Evolutionary conservation across 2,113 vertebrate species (phyloP).

Genomic region (Pteronura brasiliensis): DNA sequence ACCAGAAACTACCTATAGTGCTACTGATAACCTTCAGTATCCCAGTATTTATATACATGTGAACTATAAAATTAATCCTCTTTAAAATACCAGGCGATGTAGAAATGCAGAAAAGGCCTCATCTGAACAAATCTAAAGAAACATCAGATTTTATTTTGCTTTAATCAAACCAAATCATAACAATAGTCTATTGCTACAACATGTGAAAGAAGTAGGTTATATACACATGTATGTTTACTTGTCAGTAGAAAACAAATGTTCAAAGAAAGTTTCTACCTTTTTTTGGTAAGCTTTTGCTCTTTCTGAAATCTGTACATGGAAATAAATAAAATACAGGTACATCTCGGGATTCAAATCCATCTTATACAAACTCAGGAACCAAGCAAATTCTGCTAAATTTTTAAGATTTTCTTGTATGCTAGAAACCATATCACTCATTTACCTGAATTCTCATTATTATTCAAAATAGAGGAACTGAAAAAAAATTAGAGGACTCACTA

Average conservation of each 20-base stretch:
- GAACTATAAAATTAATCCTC: not conserved
- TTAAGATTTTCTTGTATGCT: not conserved
- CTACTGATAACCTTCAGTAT: not conserved
- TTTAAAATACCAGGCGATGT: not conserved
- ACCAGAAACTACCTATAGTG: not conserved
- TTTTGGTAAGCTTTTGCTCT: not conserved
- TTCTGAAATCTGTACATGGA: not conserved
- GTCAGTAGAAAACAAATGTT: not conserved
- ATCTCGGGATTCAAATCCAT: conserved; percentile 23
- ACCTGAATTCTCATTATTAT: not conserved
- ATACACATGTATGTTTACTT: not conserved
- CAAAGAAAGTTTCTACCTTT: conserved; percentile 12
- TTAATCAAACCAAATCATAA: not conserved
- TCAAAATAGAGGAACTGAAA: not conserved
- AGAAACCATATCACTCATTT: not conserved
- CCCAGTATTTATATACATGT: not conserved
- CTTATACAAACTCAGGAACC: conserved; percentile 15
- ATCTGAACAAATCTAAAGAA: conserved; percentile 17
- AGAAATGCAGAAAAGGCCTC: not conserved
- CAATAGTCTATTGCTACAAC: not conserved
- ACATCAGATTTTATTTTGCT: conserved; percentile 12
- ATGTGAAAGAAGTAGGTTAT: not conserved
- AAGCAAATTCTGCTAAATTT: conserved; percentile 1
- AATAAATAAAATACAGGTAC: conserved; percentile 6
- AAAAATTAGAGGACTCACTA: not conserved